These are phyloP conservation scores for Desoria tigrina DNA, from an alignment of 2,888 invertebrate species.

Conservation along the genomic window DNA sequence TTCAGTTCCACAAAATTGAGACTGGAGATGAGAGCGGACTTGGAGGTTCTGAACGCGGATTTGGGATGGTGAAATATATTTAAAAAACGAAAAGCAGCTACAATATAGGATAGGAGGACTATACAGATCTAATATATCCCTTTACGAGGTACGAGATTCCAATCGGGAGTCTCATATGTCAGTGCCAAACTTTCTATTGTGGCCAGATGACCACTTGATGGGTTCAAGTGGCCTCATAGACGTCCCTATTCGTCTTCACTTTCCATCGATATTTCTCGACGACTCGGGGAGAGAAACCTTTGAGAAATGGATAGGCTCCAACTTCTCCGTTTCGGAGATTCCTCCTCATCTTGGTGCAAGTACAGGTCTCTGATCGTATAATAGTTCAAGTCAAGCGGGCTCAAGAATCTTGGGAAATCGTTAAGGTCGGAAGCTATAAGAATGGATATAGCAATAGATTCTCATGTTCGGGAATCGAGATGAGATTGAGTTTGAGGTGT, in stretches of 20 bases:
- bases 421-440: too few relatives aligned
- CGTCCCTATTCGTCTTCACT: conserved; percentile 19
- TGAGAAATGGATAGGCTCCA: conserved; percentile 14
- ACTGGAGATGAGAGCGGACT: conserved; percentile 12
- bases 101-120: conserved; percentile 1
- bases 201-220: conserved; percentile 53
- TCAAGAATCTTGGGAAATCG: too few relatives aligned
- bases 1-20: background rate
- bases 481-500: conserved; percentile 24
- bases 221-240: conserved; percentile 48
- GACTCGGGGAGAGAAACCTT: too few relatives aligned
- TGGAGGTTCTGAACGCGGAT: background rate
- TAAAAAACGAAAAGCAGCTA: too few relatives aligned
- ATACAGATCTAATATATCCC: too few relatives aligned
- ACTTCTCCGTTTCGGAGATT: background rate
- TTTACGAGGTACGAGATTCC: conserved; percentile 29
- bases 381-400: too few relatives aligned
- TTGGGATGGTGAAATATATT: conserved; percentile 12
- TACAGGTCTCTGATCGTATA: too few relatives aligned
- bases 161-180: conserved; percentile 51
- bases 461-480: background rate
- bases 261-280: background rate
- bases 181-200: conserved; percentile 53
- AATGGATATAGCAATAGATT: too few relatives aligned
- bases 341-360: too few relatives aligned